These are phyloP conservation scores for Podarcis siculus DNA, from an alignment of 2,797 vertebrate species.

Conservation along the genomic window DNA sequence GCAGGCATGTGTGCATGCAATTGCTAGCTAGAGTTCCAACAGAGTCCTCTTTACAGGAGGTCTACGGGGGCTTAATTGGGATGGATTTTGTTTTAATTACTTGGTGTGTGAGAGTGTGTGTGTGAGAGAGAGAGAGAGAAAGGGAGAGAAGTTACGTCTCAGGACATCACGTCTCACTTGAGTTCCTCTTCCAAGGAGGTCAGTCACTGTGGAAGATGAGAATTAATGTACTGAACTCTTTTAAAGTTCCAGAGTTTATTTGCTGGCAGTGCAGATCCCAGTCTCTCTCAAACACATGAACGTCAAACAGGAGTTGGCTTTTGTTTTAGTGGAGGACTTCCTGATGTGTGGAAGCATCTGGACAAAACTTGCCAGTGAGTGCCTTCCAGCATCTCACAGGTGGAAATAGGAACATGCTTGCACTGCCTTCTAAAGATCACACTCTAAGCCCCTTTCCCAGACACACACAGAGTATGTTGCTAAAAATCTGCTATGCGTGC, in stretches of 20 bases:
- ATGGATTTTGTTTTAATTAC: constrained; percentile 9
- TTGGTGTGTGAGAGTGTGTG: background rate
- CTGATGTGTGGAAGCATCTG: background rate
- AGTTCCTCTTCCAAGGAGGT: background rate
- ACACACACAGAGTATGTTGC: too few relatives aligned
- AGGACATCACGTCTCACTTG: background rate
- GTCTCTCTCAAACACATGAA: background rate
- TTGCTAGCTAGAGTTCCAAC: constrained; percentile 13
- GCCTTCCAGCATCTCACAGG: too few relatives aligned
- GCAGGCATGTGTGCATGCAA: background rate
- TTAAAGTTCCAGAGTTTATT: background rate
- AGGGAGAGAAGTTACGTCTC: background rate
- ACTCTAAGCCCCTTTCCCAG: too few relatives aligned
- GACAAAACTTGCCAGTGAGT: too few relatives aligned
- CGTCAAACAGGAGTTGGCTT: background rate
- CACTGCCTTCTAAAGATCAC: too few relatives aligned
- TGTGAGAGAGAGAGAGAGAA: too few relatives aligned
- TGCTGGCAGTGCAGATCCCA: background rate
- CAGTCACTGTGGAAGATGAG: background rate
- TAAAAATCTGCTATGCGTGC: too few relatives aligned
- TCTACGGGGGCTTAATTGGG: constrained; percentile 22
- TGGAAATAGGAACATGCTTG: too few relatives aligned
- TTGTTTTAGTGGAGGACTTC: background rate
- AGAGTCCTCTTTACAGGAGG: constrained; percentile 2
- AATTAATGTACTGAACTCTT: background rate